Percentiles rank a stretch among this genome's conserved stretches.
Evolutionary conservation across 2,113 vertebrate species (phyloP).

Genomic region (Electrona antarctica): DNA sequence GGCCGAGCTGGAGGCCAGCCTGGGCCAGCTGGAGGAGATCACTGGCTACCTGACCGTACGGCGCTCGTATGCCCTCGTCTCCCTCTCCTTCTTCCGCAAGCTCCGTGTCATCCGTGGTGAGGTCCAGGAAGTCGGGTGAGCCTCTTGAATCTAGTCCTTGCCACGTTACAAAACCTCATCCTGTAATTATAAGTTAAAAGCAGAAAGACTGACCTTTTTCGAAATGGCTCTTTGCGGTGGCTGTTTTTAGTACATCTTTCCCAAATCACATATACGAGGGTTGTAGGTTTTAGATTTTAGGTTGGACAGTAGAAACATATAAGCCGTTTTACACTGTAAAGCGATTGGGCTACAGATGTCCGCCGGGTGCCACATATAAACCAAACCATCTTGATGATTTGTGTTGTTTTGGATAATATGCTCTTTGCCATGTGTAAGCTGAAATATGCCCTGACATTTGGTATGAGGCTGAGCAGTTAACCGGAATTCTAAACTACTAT

Average conservation of each 20-base stretch:
- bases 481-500: neutral
- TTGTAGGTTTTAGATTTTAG: neutral
- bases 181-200: conserved; percentile 74
- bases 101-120: conserved; percentile 91
- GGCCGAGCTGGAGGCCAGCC: conserved; percentile 92
- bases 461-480: neutral
- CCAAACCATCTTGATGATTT: neutral
- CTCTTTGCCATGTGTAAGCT: conserved; percentile 5
- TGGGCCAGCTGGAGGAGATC: conserved; percentile 96
- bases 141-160: conserved; percentile 19
- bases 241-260: conserved; percentile 43
- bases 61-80: conserved; percentile 93
- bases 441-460: conserved; percentile 14
- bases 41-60: conserved; percentile 93
- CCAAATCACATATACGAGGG: conserved; percentile 45
- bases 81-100: conserved; percentile 95
- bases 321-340: neutral
- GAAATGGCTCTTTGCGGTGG: conserved; percentile 52
- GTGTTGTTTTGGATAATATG: no score
- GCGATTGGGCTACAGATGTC: neutral
- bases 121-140: conserved; percentile 86
- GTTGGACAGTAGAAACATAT: neutral
- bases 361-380: no score
- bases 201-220: conserved; percentile 59
- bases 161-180: conserved; percentile 42